These are phyloP conservation scores for Cherax quadricarinatus DNA, from an alignment of 1,140 invertebrate species.

Conservation along the genomic window DNA sequence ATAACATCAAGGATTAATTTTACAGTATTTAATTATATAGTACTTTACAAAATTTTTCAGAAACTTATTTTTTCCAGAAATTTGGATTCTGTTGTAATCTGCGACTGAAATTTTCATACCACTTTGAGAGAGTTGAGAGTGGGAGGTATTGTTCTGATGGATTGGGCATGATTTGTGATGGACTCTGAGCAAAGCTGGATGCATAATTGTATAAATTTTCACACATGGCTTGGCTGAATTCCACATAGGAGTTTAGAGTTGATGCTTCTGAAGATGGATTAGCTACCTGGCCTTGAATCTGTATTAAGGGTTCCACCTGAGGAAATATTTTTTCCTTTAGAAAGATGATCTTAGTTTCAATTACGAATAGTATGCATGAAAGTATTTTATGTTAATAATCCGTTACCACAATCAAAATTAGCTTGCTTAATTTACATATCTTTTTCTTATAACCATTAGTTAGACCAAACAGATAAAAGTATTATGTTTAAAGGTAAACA, in stretches of 20 bases:
- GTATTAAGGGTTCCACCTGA: conserved; percentile 77
- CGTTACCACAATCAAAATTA: no score
- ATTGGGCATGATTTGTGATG: conserved; percentile 86
- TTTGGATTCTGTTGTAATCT: conserved; percentile 93
- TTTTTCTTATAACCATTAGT: no score
- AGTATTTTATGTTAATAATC: no score
- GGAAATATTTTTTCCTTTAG: neutral
- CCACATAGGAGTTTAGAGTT: conserved; percentile 83
- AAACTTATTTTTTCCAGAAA: conserved; percentile 88
- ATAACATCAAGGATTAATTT: neutral
- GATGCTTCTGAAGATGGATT: conserved; percentile 77
- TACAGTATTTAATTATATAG: neutral
- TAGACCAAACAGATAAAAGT: no score
- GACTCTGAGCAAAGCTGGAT: conserved; percentile 90
- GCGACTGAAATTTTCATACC: conserved; percentile 95
- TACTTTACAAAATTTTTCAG: conserved; percentile 44
- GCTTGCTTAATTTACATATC: no score
- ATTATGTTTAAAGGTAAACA: no score
- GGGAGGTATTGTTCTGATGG: conserved; percentile 88
- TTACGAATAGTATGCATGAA: no score
- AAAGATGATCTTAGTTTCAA: no score
- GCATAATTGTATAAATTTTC: conserved; percentile 95
- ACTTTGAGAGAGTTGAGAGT: conserved; percentile 89
- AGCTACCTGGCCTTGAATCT: conserved; percentile 73
- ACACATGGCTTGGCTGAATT: conserved; percentile 95